Evolutionary conservation across 2,113 vertebrate genomes (phyloP).

Genomic region (Cottus gobio): DNA sequence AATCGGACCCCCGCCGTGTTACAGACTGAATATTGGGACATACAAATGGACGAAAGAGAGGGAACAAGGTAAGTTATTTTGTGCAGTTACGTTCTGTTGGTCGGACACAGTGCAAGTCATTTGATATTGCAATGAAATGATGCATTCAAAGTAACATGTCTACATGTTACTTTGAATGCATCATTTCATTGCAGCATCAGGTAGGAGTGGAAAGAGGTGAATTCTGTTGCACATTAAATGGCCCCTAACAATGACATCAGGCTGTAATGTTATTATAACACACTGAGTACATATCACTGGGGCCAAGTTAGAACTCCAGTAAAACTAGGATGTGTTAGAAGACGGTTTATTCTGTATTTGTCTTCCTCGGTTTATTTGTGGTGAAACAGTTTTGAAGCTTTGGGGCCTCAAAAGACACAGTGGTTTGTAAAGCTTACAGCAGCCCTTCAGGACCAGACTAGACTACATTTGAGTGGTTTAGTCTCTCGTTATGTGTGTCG

Average conservation of each 20-base stretch:
- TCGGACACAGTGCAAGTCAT: background rate
- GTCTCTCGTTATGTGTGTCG: background rate
- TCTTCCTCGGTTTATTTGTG: background rate
- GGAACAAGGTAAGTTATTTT: constrained; percentile 50
- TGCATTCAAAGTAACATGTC: background rate
- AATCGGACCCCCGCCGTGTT: background rate
- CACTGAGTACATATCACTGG: background rate
- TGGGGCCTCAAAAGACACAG: background rate
- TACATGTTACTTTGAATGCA: background rate
- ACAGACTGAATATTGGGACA: constrained; percentile 22
- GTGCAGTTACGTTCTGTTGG: background rate
- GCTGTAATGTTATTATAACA: background rate
- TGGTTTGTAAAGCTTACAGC: background rate
- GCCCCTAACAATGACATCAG: background rate
- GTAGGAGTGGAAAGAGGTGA: background rate
- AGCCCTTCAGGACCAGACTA: background rate
- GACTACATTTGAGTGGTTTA: background rate
- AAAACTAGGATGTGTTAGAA: background rate
- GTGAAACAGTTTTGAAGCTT: background rate
- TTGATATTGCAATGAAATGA: background rate
- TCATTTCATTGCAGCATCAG: background rate
- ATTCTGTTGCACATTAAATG: background rate
- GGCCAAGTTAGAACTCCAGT: background rate
- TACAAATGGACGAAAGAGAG: constrained; percentile 11
- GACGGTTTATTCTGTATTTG: background rate